A percentile compares a stretch with the other conserved stretches of the same genome.
phyloP scores from a whole-genome alignment of 2,113 vertebrate species.

The Craseonycteris thonglongyai region DNA sequence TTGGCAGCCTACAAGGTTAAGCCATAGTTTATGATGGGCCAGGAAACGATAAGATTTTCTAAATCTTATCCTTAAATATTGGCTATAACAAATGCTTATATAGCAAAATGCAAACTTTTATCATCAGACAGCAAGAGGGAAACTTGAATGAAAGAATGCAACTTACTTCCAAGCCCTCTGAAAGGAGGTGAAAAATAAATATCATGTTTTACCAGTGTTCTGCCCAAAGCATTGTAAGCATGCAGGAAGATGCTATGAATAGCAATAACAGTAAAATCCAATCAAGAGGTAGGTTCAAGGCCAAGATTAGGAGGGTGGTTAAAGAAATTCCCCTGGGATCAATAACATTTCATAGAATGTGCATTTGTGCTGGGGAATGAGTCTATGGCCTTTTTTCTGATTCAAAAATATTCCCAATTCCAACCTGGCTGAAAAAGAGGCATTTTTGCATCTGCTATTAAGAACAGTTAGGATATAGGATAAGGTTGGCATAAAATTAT shows the following conservation, averaged over 20 bases:
- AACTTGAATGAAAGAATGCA: slow-evolving; percentile 74
- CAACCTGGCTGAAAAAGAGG: slow-evolving; percentile 60
- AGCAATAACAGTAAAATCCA: slow-evolving; percentile 73
- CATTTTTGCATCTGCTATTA: slow-evolving; percentile 40
- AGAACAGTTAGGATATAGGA: slow-evolving; percentile 37
- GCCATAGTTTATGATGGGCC: slow-evolving; percentile 68
- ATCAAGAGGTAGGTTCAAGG: slow-evolving; percentile 80
- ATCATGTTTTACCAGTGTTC: slow-evolving; percentile 75
- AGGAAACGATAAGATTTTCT: slow-evolving; percentile 51
- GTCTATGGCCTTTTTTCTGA: slow-evolving; percentile 58
- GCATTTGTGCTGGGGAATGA: slow-evolving; percentile 58
- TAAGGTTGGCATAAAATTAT: slow-evolving; percentile 33
- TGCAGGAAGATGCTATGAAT: slow-evolving; percentile 66
- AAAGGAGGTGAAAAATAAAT: slow-evolving; percentile 78
- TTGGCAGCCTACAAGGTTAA: slow-evolving; percentile 73
- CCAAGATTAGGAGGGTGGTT: slow-evolving; percentile 71
- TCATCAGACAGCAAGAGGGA: slow-evolving; percentile 73
- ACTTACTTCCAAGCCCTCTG: slow-evolving; percentile 73
- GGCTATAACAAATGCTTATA: slow-evolving; percentile 74
- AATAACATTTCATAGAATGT: slow-evolving; percentile 62
- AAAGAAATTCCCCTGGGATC: slow-evolving; percentile 64
- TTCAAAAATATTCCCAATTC: slow-evolving; percentile 56
- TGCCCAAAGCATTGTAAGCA: slow-evolving; percentile 68
- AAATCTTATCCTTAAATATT: slow-evolving; percentile 76
- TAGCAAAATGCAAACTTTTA: slow-evolving; percentile 71